Percentiles rank a stretch among this genome's conserved stretches.
These are phyloP conservation scores for Cryptomyrus ogoouensis DNA, from an alignment of 2,113 vertebrate species.

Conservation along the genomic window DNA sequence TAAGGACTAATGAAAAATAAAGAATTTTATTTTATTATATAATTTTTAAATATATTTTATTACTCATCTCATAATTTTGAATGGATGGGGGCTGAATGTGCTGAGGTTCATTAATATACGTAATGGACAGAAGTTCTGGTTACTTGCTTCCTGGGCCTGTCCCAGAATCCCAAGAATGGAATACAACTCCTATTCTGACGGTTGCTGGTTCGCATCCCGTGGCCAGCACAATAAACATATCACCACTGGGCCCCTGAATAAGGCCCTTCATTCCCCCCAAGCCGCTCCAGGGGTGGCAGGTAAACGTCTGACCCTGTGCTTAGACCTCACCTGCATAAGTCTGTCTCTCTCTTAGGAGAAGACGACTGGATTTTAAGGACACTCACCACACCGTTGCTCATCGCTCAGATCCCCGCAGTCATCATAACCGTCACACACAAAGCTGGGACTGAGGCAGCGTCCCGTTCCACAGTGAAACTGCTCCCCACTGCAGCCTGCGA, in stretches of 20 bases:
- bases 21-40: not conserved
- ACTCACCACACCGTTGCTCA: conserved; percentile 82
- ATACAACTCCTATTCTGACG: not conserved
- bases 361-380: not conserved
- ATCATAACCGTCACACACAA: conserved; percentile 87
- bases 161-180: not conserved
- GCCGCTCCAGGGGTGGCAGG: not conserved
- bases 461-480: conserved; percentile 77
- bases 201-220: not conserved
- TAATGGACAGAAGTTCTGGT: too few relatives aligned
- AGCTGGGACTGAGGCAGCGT: conserved; percentile 71
- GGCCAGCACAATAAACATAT: not conserved
- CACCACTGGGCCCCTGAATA: not conserved
- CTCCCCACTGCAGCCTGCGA: conserved; percentile 71
- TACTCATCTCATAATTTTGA: not conserved
- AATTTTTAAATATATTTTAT: too few relatives aligned
- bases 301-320: not conserved
- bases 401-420: conserved; percentile 95
- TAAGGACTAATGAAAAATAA: not conserved
- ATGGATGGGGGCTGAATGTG: not conserved
- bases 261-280: not conserved
- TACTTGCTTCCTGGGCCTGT: not conserved
- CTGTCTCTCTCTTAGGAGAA: not conserved
- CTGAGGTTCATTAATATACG: not conserved
- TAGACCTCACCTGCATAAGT: not conserved